These are phyloP conservation scores for Neomorphus geoffroyi DNA, from an alignment of 2,797 vertebrate genomes.

Conservation along the genomic window DNA sequence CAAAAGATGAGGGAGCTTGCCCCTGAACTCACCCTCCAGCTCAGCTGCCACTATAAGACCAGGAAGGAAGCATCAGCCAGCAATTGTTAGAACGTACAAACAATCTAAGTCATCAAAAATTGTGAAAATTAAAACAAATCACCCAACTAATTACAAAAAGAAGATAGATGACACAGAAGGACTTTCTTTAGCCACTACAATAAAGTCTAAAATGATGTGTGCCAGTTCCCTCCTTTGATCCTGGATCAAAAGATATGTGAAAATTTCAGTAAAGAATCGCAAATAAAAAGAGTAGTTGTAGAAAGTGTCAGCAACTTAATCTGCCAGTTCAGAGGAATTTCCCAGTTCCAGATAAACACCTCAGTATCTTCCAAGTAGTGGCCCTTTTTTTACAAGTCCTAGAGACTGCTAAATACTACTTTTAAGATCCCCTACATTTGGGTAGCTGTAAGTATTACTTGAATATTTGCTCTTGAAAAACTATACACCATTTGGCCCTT, in stretches of 20 bases:
- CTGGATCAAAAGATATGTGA: background rate
- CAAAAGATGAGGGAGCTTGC: background rate
- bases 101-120: background rate
- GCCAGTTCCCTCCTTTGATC: background rate
- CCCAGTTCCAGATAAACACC: background rate
- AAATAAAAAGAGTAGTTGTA: background rate
- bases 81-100: background rate
- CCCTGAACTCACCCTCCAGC: background rate
- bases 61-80: background rate
- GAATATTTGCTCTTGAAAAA: background rate
- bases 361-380: background rate
- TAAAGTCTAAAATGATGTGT: background rate
- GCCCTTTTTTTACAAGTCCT: background rate
- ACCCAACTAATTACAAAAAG: background rate
- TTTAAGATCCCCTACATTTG: background rate
- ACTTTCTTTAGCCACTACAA: background rate
- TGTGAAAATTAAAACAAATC: background rate
- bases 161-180: background rate
- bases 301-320: background rate
- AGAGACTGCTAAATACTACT: background rate
- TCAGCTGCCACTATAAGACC: background rate
- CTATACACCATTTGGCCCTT: background rate
- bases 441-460: background rate
- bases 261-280: background rate
- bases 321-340: background rate